Evolutionary conservation across 2,113 vertebrate species (phyloP), one percentile per base, ranked within the genome.

Genomic region (Melozone crissalis): DNA sequence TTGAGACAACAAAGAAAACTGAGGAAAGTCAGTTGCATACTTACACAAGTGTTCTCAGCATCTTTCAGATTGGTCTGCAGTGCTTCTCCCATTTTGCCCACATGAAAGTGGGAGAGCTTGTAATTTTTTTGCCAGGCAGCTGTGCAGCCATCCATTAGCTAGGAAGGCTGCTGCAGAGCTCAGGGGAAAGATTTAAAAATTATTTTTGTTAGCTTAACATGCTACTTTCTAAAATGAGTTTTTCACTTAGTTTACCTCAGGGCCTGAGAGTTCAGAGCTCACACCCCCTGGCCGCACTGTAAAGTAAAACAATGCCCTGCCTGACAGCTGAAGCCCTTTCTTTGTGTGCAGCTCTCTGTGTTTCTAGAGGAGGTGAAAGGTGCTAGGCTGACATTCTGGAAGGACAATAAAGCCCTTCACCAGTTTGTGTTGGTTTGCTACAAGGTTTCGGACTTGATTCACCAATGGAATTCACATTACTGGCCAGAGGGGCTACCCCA

Each of bases 1-100:
- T 91, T 91, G 59, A 71, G 63, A 83, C 46, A 86, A 74, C 9
- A 72, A 87, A 83, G 31, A 88, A 91, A 93, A 83, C 44, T 31
- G 71, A 65, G 72, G 58, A 76, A 92, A 88, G 44, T 78, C 68
- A 30, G 68, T 39, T 86, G 54, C 30, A 3, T 88, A n/a, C 80
- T 90, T 81, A 92, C 35, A 74, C 39, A 84, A 33, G 12, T 68
- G 19, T 31, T 84, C 54, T 76, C 37, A 89, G 84, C 67, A 77
- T 74, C 75, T 88, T 66, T 84, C 31, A 46, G 41, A 28, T 69
- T 0, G 0, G 31, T 69, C 37, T 49, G 21, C 1, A 3, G 28
- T 27, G 66, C 13, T 28, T 86, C 20, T 88, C 15, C 43, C 39
- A 26, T 46, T 73, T 59, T 46, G 62, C 19, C 33, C 17, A 27